Base-by-base conservation (phyloP, 2,888 invertebrate genomes). In the Acronicta alni region DNA sequence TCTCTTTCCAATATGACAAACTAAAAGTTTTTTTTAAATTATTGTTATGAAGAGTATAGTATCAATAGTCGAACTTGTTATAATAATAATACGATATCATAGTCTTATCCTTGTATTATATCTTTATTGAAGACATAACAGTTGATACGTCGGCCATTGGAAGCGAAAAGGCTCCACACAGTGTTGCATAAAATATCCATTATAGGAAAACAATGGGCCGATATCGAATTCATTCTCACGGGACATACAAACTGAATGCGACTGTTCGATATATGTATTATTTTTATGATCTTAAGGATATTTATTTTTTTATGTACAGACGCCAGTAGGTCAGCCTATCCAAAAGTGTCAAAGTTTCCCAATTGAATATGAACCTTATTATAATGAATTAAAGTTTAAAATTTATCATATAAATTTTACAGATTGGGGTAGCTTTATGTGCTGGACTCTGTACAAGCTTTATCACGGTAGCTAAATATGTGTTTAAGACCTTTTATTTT, bases 111-210 rank as follows among this genome's bases (percentile, higher is more conserved):
- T 17, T 15, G 23, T 49, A 26, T 43, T 7, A 20, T 10, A 47
- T 41, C 23, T 41, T 46, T 60, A 53, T 32, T 46, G 47, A 39
- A 49, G 16, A 10, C 48, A 57, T 43, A 47, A 30, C 48, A 54
- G 38, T 72, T 57, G 38, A 52, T 37, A 60, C 30, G 53, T 57
- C 35, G 23, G 44, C 26, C 35, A 48, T 45, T 55, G 38, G 23
- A 57, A 26, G 45, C 17, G 44, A 52, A 52, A 47, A 45, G 77
- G 62, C 62, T 70, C 60, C 72, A 69, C 67, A 75, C 66, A 54
- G 39, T 68, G 70, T 73, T 82, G 84, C 83, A 83, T 83, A 81
- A 82, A 84, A 83, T 79, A 73, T 69, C 79, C 78, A 76, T 76
- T 77, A 75, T 49, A 60, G 53, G 57, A 52, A 75, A 69, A 75